phyloP scores from a whole-genome alignment of 2,888 invertebrate species.

The Horisme vitalbata region DNA sequence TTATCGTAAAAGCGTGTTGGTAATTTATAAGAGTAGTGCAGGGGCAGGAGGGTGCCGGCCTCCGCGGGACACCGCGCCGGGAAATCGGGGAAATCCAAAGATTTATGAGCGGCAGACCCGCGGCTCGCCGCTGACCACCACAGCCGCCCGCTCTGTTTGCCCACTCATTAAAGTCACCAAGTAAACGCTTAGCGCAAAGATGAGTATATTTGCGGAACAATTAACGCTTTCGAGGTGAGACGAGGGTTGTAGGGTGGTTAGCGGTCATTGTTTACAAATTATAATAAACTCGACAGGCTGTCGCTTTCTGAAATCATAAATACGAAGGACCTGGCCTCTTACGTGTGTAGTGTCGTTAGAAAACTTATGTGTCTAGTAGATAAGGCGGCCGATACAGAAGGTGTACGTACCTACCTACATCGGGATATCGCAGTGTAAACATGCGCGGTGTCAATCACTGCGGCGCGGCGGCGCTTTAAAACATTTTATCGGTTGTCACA shows the following conservation, averaged over 20 bases:
- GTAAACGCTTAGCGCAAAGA: slow-evolving; percentile 78
- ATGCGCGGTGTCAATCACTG: slow-evolving; percentile 75
- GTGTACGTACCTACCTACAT: slow-evolving; percentile 63
- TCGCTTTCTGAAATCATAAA: slow-evolving; percentile 32
- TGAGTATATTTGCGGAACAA: slow-evolving; percentile 80
- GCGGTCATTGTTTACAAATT: slow-evolving; percentile 64
- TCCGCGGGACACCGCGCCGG: slow-evolving; percentile 59
- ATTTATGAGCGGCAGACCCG: slow-evolving; percentile 73
- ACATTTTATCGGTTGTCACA: slow-evolving; percentile 78
- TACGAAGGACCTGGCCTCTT: slow-evolving; percentile 38
- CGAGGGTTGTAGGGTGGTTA: slow-evolving; percentile 64
- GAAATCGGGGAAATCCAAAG: slow-evolving; percentile 79
- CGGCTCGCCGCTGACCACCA: slow-evolving; percentile 64
- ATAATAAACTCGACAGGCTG: slow-evolving; percentile 38
- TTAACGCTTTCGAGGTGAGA: slow-evolving; percentile 77
- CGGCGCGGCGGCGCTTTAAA: slow-evolving; percentile 76
- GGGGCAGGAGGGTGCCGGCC: slow-evolving; percentile 58
- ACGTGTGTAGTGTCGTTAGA: slow-evolving; percentile 52
- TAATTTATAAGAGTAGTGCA: slow-evolving; percentile 79
- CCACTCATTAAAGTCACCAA: slow-evolving; percentile 79
- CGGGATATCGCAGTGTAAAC: slow-evolving; percentile 72
- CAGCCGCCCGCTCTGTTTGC: slow-evolving; percentile 68
- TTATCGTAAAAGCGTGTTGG: slow-evolving; percentile 79
- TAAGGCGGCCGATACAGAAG: slow-evolving; percentile 68
- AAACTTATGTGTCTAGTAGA: slow-evolving; percentile 63